Percentiles rank a stretch among this genome's conserved stretches.
phyloP scores from a whole-genome alignment of 2,113 vertebrate species.

The Periophthalmodon schlosseri region DNA sequence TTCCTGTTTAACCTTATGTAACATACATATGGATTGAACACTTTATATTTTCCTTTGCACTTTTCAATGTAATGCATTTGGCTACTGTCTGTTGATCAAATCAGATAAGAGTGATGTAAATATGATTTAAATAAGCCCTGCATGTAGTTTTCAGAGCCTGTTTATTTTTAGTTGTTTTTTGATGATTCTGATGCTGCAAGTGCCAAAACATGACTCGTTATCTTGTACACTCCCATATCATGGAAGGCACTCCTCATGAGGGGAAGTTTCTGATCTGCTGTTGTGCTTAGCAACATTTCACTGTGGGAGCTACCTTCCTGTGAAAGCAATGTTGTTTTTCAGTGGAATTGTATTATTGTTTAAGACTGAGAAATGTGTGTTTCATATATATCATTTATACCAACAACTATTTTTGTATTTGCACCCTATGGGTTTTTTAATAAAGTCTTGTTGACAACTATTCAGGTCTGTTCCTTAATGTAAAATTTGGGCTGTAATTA shows the following conservation, averaged over 20 bases:
- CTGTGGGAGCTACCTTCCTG: constrained; percentile 14
- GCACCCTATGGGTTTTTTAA: constrained; percentile 70
- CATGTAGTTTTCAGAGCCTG: constrained; percentile 7
- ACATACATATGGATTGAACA: constrained; percentile 22
- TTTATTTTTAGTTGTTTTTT: constrained; percentile 17
- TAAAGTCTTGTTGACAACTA: constrained; percentile 56
- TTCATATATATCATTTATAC: constrained; percentile 47
- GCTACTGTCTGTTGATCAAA: constrained; percentile 38
- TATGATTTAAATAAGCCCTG: not conserved
- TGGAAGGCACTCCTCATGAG: constrained; percentile 37
- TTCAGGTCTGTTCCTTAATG: not conserved
- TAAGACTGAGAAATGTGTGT: constrained; percentile 35
- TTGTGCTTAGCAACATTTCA: constrained; percentile 52
- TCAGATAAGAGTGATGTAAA: not conserved
- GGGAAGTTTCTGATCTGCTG: constrained; percentile 13
- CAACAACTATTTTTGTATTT: constrained; percentile 68
- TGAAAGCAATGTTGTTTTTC: constrained; percentile 20
- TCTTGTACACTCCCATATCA: not conserved
- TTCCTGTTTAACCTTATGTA: constrained; percentile 6
- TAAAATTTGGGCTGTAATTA: too few species aligned
- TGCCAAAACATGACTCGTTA: constrained; percentile 38
- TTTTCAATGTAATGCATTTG: constrained; percentile 52
- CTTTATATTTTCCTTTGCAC: constrained; percentile 55
- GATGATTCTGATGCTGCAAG: constrained; percentile 13
- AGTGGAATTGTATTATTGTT: constrained; percentile 31